phyloP scores from a whole-genome alignment of 1,140 invertebrate species.

The Microplitis mediator region DNA sequence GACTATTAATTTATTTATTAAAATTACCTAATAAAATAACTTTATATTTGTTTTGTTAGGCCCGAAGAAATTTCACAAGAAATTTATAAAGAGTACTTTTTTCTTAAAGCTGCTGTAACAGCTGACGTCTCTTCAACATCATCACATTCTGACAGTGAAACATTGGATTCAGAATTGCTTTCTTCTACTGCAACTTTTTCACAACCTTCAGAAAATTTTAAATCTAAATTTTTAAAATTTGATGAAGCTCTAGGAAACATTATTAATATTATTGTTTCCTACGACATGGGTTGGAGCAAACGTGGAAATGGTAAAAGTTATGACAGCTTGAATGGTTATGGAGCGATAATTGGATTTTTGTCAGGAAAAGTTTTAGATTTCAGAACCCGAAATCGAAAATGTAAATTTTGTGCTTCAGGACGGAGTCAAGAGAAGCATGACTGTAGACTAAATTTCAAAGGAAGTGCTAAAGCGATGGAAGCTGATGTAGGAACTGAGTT shows the following conservation, averaged over 20 bases:
- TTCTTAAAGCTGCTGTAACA: not conserved
- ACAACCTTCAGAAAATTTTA: not conserved
- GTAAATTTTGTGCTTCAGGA: not conserved
- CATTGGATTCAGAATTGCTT: not conserved
- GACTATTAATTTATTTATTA: not conserved
- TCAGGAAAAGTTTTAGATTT: not conserved
- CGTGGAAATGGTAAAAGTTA: not conserved
- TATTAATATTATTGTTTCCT: not conserved
- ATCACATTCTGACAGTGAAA: not conserved
- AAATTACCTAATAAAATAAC: not conserved
- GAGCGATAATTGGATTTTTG: not conserved
- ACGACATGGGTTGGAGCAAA: not conserved
- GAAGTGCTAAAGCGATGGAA: conserved; percentile 4
- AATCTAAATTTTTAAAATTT: not conserved
- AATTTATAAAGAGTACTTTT: not conserved
- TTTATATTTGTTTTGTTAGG: not conserved
- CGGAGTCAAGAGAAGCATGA: not conserved
- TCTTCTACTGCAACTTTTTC: not conserved
- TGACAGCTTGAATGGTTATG: not conserved
- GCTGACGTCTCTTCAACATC: not conserved
- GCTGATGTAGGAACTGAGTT: conserved; percentile 6
- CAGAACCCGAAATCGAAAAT: not conserved
- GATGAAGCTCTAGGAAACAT: not conserved
- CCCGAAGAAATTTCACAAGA: not conserved
- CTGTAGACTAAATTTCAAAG: not conserved